A percentile compares a stretch with the other conserved stretches of the same genome.
These are phyloP conservation scores for Oxyruncus cristatus DNA, from an alignment of 2,113 vertebrate species.

Conservation along the genomic window DNA sequence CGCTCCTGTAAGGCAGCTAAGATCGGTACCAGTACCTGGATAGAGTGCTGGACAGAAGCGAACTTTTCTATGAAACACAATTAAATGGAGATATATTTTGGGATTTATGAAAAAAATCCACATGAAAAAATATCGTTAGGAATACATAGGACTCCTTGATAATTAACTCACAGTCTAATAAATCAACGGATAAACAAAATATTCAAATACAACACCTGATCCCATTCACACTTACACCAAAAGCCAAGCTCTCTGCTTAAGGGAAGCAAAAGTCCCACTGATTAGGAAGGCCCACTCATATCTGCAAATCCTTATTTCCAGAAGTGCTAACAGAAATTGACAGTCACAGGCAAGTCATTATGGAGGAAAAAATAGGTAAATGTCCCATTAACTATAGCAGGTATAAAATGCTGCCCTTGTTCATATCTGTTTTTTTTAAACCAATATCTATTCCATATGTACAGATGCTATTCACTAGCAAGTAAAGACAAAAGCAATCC, in stretches of 20 bases:
- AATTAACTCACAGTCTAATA: not conserved
- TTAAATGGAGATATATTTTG: not conserved
- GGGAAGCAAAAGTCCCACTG: not conserved
- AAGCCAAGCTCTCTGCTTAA: not conserved
- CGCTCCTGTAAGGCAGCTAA: not conserved
- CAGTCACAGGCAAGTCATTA: not conserved
- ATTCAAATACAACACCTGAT: not conserved
- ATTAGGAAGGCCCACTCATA: not conserved
- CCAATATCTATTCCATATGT: not conserved
- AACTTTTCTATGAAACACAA: not conserved
- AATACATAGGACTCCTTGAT: not conserved
- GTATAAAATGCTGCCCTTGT: not conserved
- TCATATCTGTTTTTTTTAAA: not conserved
- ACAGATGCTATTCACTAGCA: not conserved
- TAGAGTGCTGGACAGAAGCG: not conserved
- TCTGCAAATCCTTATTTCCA: not conserved
- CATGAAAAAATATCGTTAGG: not conserved
- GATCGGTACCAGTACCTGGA: not conserved
- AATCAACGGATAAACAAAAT: not conserved
- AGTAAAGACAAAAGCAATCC: not conserved
- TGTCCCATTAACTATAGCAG: not conserved
- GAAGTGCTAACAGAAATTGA: not conserved
- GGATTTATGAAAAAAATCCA: not conserved
- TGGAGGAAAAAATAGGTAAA: not conserved
- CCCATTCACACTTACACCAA: not conserved